Base-by-base conservation (phyloP, 2,113 vertebrate species). In the Chitala chitala region DNA sequence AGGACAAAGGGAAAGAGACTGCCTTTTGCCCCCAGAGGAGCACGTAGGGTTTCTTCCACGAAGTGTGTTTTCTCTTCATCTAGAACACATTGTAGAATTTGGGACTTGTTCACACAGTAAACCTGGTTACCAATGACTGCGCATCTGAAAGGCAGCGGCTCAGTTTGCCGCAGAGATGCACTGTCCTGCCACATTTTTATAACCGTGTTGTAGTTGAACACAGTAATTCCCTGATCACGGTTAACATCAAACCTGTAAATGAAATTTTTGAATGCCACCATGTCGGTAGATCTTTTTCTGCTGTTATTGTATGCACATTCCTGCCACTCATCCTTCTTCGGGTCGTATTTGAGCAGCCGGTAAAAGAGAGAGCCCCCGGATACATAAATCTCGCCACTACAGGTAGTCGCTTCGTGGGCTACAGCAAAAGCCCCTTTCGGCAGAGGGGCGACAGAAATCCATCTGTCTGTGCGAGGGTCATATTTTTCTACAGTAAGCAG, bases 281-380 rank as follows among this genome's bases (percentile, higher is more conserved):
- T 95, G 86, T 94, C 95, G 0, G 92, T 88, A 0, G 97, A 96
- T 77, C 94, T 94, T 77, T 93, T 90, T 26, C 95, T 89, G 84
- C 96, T 95, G 89, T 92, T 94, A 84, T 94, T 96, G 85, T 93
- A 94, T 1, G 97, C 96, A 15, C 95, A 98, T 82, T 97, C 96
- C 78, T 95, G 94, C 97, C 97, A 99, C 87, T 98, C 95, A 0
- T 98, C 93, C 20, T 91, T 90, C 81, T 93, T 94, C 6, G 94
- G 87, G 81, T 98, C 95, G 0, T 95, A 98, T 56, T 92, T 94
- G 10, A 99, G 94, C 17, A 99, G 90, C 29, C 97, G 94, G 84
- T 95, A 96, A 87, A 96, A 99, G 2, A 99, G 94, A 0, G 96
- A 96, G 63, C 97, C 97, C 0, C 97, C 97, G 0, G 97, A 98